Conservation (phyloP, 2,888 invertebrate species). For the Nephrotoma flavescens region DNA sequence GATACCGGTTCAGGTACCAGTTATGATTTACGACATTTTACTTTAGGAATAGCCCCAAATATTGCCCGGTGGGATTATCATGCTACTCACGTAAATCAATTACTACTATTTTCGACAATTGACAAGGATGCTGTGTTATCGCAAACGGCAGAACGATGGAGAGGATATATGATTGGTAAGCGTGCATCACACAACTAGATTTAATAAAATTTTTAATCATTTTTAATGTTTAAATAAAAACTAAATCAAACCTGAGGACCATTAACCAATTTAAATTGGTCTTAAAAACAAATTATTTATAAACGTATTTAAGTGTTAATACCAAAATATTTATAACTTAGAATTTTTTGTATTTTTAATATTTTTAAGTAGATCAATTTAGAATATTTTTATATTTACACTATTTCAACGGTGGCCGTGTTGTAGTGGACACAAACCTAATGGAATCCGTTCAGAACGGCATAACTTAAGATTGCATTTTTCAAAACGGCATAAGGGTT, state of each 20-base stretch:
- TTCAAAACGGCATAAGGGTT: too few species aligned
- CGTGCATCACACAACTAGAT: slow-evolving; percentile 76
- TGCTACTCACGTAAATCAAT: slow-evolving; percentile 93
- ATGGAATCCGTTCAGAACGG: background rate
- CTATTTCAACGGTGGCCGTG: background rate
- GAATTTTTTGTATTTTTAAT: background rate
- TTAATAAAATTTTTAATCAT: background rate
- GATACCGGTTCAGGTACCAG: slow-evolving; percentile 93
- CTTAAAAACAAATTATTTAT: background rate
- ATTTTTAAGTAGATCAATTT: background rate
- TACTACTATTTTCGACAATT: slow-evolving; percentile 73
- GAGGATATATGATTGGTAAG: slow-evolving; percentile 91
- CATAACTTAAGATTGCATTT: background rate
- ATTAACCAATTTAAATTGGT: background rate
- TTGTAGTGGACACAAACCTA: background rate
- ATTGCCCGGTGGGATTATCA: slow-evolving; percentile 98
- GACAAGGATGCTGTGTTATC: slow-evolving; percentile 69
- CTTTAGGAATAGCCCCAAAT: slow-evolving; percentile 71
- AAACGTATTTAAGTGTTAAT: background rate
- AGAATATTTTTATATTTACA: background rate
- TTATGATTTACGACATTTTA: slow-evolving; percentile 91
- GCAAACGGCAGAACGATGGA: slow-evolving; percentile 82
- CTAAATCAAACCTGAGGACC: background rate
- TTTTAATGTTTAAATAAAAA: background rate
- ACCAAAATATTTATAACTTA: background rate